phyloP scores from a whole-genome alignment of 2,113 vertebrate species.

The Pipra filicauda region DNA sequence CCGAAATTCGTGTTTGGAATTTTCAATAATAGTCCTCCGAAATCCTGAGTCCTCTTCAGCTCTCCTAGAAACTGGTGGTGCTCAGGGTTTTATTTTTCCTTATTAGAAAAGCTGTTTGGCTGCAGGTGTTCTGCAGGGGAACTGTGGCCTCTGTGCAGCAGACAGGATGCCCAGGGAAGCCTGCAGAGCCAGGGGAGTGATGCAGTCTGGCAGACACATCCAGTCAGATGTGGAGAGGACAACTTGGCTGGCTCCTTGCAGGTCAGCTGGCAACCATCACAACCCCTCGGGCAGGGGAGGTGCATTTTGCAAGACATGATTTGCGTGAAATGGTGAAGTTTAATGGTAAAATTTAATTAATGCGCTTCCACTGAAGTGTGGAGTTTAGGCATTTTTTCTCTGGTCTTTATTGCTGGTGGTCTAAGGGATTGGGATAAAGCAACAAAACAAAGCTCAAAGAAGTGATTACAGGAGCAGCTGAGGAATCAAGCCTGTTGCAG shows the following conservation, averaged over 20 bases:
- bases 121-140: background rate
- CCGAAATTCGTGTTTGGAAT: background rate
- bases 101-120: background rate
- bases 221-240: background rate
- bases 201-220: background rate
- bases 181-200: background rate
- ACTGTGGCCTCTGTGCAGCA: background rate
- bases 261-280: background rate
- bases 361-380: background rate
- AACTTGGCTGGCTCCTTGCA: background rate
- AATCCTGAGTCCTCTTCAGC: background rate
- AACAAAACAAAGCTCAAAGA: background rate
- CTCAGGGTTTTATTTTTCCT: background rate
- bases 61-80: background rate
- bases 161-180: background rate
- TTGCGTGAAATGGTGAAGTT: background rate
- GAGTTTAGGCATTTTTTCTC: background rate
- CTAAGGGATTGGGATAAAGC: background rate
- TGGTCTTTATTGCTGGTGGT: background rate
- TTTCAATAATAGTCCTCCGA: background rate
- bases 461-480: background rate
- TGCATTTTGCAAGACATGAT: background rate
- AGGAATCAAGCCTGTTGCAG: background rate
- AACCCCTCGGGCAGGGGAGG: background rate
- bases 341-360: background rate